Evolutionary conservation across 2,888 invertebrate species (phyloP).

Genomic region (Acronicta leporina): DNA sequence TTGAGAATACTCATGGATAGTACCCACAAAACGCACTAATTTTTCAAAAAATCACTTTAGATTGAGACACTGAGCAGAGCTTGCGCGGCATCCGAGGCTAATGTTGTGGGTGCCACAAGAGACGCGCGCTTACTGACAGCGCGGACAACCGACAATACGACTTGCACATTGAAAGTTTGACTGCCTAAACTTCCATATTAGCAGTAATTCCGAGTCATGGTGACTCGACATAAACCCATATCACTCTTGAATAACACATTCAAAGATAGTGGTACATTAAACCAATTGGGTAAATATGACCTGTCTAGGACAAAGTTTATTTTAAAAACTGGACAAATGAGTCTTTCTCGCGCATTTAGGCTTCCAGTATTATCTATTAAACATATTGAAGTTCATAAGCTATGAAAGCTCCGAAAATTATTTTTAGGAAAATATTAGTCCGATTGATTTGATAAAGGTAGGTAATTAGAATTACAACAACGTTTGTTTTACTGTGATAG

Average conservation of each 20-base stretch:
- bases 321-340: too few relatives aligned
- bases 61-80: slow-evolving; percentile 6
- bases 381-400: too few relatives aligned
- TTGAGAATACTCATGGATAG: slow-evolving; percentile 34
- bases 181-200: slow-evolving; percentile 20
- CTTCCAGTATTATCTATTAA: too few relatives aligned
- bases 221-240: slow-evolving; percentile 62
- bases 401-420: too few relatives aligned
- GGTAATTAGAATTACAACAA: too few relatives aligned
- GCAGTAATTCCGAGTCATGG: slow-evolving; percentile 51
- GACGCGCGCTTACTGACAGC: slow-evolving; percentile 31
- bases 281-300: slow-evolving; percentile 10
- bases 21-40: slow-evolving; percentile 18
- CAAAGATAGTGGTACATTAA: slow-evolving; percentile 19
- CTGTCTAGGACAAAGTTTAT: not conserved
- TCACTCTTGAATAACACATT: slow-evolving; percentile 30
- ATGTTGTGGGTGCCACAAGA: slow-evolving; percentile 33
- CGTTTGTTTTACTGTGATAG: too few relatives aligned
- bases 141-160: slow-evolving; percentile 12
- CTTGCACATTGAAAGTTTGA: slow-evolving; percentile 27
- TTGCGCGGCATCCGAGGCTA: slow-evolving; percentile 5
- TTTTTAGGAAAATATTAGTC: too few relatives aligned
- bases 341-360: too few relatives aligned
- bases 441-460: too few relatives aligned
- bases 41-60: not conserved